Conservation (phyloP, 2,888 invertebrate genomes). For the Anagyrus pseudococci region DNA sequence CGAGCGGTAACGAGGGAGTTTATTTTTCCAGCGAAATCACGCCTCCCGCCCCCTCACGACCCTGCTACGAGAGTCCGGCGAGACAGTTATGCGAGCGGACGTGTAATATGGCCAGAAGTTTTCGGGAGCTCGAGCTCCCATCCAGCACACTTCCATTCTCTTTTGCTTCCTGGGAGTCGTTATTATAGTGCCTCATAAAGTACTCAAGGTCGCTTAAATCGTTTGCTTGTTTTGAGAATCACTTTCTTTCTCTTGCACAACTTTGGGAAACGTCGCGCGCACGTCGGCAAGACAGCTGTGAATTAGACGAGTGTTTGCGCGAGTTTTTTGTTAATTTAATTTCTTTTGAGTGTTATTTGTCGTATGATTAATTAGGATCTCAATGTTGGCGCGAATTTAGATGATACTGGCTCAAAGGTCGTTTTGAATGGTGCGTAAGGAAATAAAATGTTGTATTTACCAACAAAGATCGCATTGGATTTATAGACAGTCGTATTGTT, state of each 20-base stretch:
- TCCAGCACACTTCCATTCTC: constrained; percentile 13
- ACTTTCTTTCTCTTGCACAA: constrained; percentile 6
- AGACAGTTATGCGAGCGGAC: constrained; percentile 18
- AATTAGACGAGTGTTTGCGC: no score
- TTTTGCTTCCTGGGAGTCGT: constrained; percentile 5
- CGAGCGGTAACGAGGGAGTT: neutral
- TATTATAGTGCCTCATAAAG: constrained; percentile 27
- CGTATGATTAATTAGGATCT: no score
- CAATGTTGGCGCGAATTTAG: no score
- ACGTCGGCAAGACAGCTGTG: no score
- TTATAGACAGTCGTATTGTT: no score
- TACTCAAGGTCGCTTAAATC: constrained; percentile 22
- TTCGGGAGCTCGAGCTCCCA: constrained; percentile 18
- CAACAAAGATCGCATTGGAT: no score
- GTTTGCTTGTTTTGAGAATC: constrained; percentile 20
- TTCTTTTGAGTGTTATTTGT: no score
- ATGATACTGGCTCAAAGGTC: no score
- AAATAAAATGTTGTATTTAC: no score
- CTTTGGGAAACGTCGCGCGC: neutral
- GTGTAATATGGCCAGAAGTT: constrained; percentile 23
- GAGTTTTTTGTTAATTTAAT: no score
- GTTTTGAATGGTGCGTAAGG: no score
- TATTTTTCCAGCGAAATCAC: neutral
- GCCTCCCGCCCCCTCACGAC: neutral
- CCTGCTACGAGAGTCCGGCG: no score